These are phyloP conservation scores for Labeo catla DNA, from an alignment of 2,113 vertebrate species.

Conservation along the genomic window DNA sequence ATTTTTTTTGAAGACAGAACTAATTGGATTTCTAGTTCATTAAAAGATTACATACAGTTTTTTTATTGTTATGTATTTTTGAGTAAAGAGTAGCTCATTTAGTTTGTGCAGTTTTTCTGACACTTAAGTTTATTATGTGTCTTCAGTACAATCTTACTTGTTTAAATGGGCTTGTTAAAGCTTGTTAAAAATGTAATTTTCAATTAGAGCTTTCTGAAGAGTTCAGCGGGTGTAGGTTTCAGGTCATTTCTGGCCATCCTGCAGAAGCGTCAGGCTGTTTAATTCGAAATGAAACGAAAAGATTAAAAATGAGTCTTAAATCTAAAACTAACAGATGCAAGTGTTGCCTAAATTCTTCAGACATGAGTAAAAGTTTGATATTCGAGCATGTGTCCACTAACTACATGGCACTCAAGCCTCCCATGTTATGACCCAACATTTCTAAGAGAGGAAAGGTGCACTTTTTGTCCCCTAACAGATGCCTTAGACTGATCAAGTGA, in stretches of 20 bases:
- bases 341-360: not conserved
- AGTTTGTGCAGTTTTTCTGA: not conserved
- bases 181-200: too few relatives aligned
- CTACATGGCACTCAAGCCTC: slow-evolving; percentile 36
- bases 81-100: too few relatives aligned
- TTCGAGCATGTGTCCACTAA: slow-evolving; percentile 47
- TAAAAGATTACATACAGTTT: not conserved
- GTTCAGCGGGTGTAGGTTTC: not conserved
- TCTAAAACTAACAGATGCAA: not conserved
- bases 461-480: slow-evolving; percentile 52
- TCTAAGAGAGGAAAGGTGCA: slow-evolving; percentile 43
- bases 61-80: not conserved
- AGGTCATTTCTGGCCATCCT: not conserved
- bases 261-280: not conserved
- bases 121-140: not conserved
- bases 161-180: too few relatives aligned
- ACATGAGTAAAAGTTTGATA: slow-evolving; percentile 23
- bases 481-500: slow-evolving; percentile 49
- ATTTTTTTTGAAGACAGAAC: too few relatives aligned
- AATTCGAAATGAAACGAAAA: not conserved
- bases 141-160: not conserved
- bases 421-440: slow-evolving; percentile 48
- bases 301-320: not conserved
- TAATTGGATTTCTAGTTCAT: not conserved
- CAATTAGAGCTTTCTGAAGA: not conserved